Base-by-base conservation (phyloP, 2,113 vertebrate species). In the Leuciscus idus region DNA sequence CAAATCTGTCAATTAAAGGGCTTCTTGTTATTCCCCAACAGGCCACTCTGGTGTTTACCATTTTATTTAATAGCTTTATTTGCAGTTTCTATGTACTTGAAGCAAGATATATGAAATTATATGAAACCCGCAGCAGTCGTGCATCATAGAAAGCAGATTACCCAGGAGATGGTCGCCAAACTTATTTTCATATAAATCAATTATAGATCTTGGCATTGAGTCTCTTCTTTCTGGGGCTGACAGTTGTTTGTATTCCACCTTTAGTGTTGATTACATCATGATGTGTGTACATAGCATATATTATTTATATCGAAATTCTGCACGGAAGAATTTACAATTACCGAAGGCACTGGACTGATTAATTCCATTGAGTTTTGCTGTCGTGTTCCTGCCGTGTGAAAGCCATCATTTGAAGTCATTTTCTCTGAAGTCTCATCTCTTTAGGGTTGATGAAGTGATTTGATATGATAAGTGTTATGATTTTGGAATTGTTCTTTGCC, bases 1-100 rank as follows among this genome's bases (percentile, higher is more conserved):
- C 89, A 91, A 95, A 95, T 95, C 89, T 85, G 89, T 93, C 91
- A 93, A 93, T 94, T 93, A 95, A 93, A 90, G 87, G 83, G 78
- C 81, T 85, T 77, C 57, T 88, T 36, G 33, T 89, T 92, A 87
- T 93, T 92, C 87, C 89, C 87, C 86, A 87, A 89, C 89, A 88
- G 81, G 26, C 43, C 19, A 36, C 43, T 50, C 26, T 15, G 62
- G 28, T 82, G 64, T 82, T 70, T 82, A 70, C 26, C 26, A 1
- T 57, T 73, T 73, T 73, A 57, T 83, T 73, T 39, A 72, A 55
- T 50, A 68, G 81, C 39, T 68, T 62, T 81, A 64, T 64, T 81
- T 64, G 26, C 75, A 73, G 70, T 55, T 15, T 79, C 30, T 50
- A 50, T 48, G 59, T 64, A 81, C 62, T 70, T 74, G 48, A 77